Evolutionary conservation across 2,797 vertebrate species (phyloP).

Genomic region (Catamblyrhynchus diadema): DNA sequence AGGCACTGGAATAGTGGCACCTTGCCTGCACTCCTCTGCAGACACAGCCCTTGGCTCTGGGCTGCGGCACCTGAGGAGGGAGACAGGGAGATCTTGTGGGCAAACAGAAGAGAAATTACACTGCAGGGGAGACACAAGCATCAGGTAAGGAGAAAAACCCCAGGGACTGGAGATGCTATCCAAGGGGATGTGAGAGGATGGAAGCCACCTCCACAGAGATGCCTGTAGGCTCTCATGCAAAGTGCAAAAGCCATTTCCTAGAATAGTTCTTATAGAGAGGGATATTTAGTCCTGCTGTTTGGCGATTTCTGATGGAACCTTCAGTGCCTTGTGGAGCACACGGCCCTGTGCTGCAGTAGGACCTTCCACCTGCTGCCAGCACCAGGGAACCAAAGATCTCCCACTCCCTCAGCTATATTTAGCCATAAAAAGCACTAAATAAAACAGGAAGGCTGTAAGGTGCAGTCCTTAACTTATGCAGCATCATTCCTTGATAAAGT

Average conservation of each 20-base stretch:
- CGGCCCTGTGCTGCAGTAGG: rapidly evolving
- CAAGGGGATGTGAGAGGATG: background rate
- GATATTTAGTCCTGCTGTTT: background rate
- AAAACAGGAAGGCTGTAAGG: background rate
- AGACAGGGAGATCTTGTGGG: background rate
- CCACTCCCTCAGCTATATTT: background rate
- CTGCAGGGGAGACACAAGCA: background rate
- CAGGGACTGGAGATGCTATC: background rate
- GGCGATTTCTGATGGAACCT: background rate
- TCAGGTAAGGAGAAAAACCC: background rate
- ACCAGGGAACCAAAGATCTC: background rate
- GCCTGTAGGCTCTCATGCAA: background rate
- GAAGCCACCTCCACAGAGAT: background rate
- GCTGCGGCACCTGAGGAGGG: background rate
- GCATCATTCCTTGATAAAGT: background rate
- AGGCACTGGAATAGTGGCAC: rapidly evolving
- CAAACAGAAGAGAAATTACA: background rate
- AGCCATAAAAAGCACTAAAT: background rate
- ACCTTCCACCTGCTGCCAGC: background rate
- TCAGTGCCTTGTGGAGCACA: rapidly evolving
- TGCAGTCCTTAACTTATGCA: background rate
- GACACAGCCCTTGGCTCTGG: background rate
- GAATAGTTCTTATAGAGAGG: background rate
- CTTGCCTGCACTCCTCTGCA: background rate
- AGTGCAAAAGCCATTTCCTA: background rate